Conservation (phyloP, 2,113 vertebrate genomes). For the Cygnus buccinator region DNA sequence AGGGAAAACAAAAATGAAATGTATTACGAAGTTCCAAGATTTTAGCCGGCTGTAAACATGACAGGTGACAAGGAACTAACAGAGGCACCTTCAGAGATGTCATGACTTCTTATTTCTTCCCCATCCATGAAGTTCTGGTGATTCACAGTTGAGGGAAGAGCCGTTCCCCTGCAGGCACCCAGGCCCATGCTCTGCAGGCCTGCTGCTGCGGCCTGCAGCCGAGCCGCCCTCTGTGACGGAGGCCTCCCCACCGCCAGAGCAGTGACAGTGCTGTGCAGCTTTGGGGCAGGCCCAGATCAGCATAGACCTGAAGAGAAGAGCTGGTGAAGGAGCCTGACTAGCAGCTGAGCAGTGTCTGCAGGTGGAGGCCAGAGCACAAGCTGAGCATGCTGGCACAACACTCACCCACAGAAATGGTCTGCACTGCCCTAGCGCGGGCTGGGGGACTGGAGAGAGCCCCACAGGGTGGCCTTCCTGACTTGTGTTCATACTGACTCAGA, state of each 20-base stretch:
- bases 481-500: accelerated
- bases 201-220: not conserved
- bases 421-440: not conserved
- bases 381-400: not conserved
- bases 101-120: not conserved
- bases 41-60: not conserved
- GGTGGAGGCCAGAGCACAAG: not conserved
- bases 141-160: not conserved
- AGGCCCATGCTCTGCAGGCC: not conserved
- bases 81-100: not conserved
- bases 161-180: not conserved
- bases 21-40: not conserved
- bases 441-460: not conserved
- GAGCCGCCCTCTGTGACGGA: not conserved
- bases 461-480: not conserved
- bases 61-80: not conserved
- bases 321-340: too few species aligned
- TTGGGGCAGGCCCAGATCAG: not conserved
- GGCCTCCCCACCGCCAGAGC: not conserved
- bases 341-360: not conserved
- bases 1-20: not conserved
- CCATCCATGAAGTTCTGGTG: not conserved
- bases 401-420: not conserved
- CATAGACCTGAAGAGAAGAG: not conserved
- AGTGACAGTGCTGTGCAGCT: not conserved